Percentiles rank a stretch among this genome's conserved stretches.
Evolutionary conservation across 2,797 vertebrate genomes (phyloP).

Genomic region (Fratercula arctica): DNA sequence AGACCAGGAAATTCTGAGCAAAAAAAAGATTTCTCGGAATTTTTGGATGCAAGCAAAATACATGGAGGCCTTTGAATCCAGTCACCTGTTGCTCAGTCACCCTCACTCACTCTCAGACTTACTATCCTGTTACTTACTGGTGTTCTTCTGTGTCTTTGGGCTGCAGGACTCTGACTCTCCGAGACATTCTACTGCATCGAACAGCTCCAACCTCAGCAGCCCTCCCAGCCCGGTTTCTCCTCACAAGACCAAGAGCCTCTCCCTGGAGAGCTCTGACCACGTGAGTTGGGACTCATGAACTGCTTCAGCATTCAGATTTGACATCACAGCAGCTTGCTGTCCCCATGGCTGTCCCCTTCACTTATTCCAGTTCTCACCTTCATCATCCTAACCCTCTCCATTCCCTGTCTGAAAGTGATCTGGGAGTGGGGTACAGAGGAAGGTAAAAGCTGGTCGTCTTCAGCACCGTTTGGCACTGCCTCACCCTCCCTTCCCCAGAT

Average conservation of each 20-base stretch:
- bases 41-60: not conserved
- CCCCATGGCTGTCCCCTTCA: constrained; percentile 43
- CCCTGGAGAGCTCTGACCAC: constrained; percentile 95
- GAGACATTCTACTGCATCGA: constrained; percentile 95
- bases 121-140: not conserved
- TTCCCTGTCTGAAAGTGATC: constrained; percentile 15
- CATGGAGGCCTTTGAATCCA: not conserved
- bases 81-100: not conserved
- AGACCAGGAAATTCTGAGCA: not conserved
- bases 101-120: not conserved
- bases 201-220: constrained; percentile 99
- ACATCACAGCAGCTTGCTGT: constrained; percentile 55
- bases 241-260: constrained; percentile 96
- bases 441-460: constrained; percentile 44
- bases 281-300: constrained; percentile 96
- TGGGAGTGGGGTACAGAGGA: constrained; percentile 44
- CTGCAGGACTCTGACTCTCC: constrained; percentile 96
- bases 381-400: constrained; percentile 34
- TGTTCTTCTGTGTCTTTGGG: constrained; percentile 23
- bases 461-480: not conserved
- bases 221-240: constrained; percentile 94
- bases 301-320: constrained; percentile 60
- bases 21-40: not conserved
- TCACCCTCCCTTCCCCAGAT: constrained; percentile 48
- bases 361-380: constrained; percentile 53